A percentile compares a stretch with the other conserved stretches of the same genome.
Evolutionary conservation across 2,797 vertebrate species (phyloP).

Genomic region (Molossus alvarezi): DNA sequence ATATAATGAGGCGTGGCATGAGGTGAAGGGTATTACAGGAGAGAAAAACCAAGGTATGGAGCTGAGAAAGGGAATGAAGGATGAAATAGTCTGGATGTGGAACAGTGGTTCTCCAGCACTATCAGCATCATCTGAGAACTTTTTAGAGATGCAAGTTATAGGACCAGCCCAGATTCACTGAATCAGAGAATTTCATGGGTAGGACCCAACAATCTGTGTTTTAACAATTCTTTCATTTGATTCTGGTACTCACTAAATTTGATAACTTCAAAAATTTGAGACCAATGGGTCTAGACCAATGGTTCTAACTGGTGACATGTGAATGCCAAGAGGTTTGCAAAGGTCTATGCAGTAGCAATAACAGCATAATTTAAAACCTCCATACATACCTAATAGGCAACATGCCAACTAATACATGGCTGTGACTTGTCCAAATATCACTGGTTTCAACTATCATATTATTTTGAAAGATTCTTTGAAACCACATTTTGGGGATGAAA

Average conservation of each 20-base stretch:
- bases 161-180: not conserved
- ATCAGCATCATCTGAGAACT: not conserved
- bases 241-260: not conserved
- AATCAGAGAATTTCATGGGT: not conserved
- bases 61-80: too few species aligned
- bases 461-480: not conserved
- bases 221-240: not conserved
- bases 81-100: too few species aligned
- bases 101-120: too few species aligned
- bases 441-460: too few species aligned
- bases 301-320: not conserved
- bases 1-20: too few species aligned
- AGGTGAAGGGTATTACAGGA: too few species aligned
- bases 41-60: too few species aligned
- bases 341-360: too few species aligned
- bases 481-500: not conserved
- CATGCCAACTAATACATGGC: too few species aligned
- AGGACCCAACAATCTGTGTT: not conserved
- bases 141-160: not conserved
- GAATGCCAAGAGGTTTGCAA: not conserved
- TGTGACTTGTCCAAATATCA: too few species aligned
- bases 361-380: too few species aligned
- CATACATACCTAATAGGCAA: too few species aligned
- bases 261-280: not conserved
- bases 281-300: not conserved